phyloP scores from a whole-genome alignment of 2,888 invertebrate genomes.

The Pyrrhia umbra region DNA sequence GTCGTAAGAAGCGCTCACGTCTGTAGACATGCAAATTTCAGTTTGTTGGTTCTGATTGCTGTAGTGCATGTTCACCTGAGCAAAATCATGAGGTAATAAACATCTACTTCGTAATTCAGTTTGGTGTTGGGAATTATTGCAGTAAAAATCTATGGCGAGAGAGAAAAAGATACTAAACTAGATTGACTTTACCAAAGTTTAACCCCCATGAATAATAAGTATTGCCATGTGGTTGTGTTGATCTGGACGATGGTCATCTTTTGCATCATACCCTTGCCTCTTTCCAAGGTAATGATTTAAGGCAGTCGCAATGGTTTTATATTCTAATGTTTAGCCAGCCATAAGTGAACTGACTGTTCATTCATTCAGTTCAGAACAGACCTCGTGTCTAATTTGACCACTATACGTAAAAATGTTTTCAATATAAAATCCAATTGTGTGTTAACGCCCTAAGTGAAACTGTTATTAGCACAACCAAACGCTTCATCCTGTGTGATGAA shows the following conservation, averaged over 20 bases:
- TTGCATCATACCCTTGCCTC: too few species aligned
- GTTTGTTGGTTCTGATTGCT: constrained; percentile 28
- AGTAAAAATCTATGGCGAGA: not conserved
- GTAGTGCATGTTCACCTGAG: constrained; percentile 23
- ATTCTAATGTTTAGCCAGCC: too few species aligned
- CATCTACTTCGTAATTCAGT: not conserved
- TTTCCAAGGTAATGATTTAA: too few species aligned
- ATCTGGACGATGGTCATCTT: too few species aligned
- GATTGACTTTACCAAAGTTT: not conserved
- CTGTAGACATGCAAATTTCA: constrained; percentile 30
- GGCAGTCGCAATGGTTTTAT: too few species aligned
- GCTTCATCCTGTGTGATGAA: constrained; percentile 61
- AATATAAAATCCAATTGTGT: constrained; percentile 4
- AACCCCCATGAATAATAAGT: too few species aligned
- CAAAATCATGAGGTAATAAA: constrained; percentile 15
- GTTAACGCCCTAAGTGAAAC: constrained; percentile 54
- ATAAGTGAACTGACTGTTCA: too few species aligned
- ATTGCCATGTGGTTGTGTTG: too few species aligned
- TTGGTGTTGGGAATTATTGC: not conserved
- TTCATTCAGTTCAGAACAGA: too few species aligned
- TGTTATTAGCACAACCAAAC: constrained; percentile 39
- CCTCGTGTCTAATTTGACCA: too few species aligned
- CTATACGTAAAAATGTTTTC: too few species aligned
- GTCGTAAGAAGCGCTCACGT: constrained; percentile 21
- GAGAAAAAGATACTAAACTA: not conserved